Conservation (phyloP, 2,888 invertebrate genomes). For the Eristalinus aeneus region DNA sequence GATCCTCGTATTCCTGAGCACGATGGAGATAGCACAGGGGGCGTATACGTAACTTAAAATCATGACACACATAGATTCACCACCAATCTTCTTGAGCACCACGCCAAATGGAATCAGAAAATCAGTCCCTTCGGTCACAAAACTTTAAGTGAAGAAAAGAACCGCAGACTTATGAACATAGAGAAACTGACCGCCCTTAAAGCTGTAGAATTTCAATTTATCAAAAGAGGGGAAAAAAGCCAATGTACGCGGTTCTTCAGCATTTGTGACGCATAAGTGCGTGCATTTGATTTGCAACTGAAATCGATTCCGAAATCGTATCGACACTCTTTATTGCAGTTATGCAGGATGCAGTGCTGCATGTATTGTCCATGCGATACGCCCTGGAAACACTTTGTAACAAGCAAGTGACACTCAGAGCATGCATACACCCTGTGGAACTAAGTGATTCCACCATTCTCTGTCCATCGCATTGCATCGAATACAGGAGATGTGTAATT, state of each 20-base stretch:
- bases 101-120: conserved; percentile 48
- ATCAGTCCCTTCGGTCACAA: too few relatives aligned
- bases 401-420: neutral
- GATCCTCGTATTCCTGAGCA: too few relatives aligned
- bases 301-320: neutral
- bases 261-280: neutral
- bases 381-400: conserved; percentile 49
- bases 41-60: neutral
- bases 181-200: conserved; percentile 48
- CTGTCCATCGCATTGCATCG: neutral
- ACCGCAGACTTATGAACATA: too few relatives aligned
- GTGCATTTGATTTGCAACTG: neutral
- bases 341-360: neutral
- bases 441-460: neutral
- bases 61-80: neutral
- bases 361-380: conserved; percentile 35
- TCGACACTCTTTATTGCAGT: conserved; percentile 18
- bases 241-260: neutral
- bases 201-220: conserved; percentile 35
- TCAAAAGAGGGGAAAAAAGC: neutral
- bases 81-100: conserved; percentile 40
- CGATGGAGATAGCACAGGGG: too few relatives aligned
- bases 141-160: too few relatives aligned
- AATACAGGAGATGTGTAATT: conserved; percentile 31
- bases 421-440: neutral